Conservation (phyloP, 2,888 invertebrate species). For the Pseudanteris insignis region DNA sequence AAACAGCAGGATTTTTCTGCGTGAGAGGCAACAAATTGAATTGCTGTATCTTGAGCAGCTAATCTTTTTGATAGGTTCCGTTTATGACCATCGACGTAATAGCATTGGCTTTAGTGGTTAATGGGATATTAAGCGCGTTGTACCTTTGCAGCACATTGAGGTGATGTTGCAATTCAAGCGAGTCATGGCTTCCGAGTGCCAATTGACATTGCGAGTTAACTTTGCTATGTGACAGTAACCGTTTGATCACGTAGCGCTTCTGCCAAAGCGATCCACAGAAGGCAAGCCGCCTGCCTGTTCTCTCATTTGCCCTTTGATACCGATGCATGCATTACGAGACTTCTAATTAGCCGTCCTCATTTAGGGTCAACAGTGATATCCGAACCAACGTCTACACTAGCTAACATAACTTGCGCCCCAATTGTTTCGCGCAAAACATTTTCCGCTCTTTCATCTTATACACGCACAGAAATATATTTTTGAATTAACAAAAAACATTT, state of each 20-base stretch:
- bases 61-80: conserved; percentile 35
- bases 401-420: conserved; percentile 5
- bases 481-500: too few species aligned
- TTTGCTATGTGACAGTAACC: conserved; percentile 60
- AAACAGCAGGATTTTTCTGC: too few species aligned
- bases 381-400: conserved; percentile 37
- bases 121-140: conserved; percentile 50
- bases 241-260: conserved; percentile 55
- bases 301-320: conserved; percentile 53
- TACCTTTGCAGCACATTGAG: conserved; percentile 39
- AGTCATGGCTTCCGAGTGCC: conserved; percentile 54
- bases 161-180: conserved; percentile 52
- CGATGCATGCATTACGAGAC: conserved; percentile 50
- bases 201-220: conserved; percentile 66
- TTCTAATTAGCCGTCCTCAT: conserved; percentile 51
- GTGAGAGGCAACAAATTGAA: too few species aligned
- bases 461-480: too few species aligned
- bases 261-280: conserved; percentile 36
- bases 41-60: background rate
- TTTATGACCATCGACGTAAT: conserved; percentile 42
- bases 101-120: conserved; percentile 48
- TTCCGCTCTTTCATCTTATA: too few species aligned
- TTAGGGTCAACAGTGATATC: conserved; percentile 40
- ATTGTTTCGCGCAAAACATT: too few species aligned
- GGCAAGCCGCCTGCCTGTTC: conserved; percentile 41